These are phyloP conservation scores for Zosterops pallidus DNA, from an alignment of 2,113 vertebrate genomes.

Conservation along the genomic window DNA sequence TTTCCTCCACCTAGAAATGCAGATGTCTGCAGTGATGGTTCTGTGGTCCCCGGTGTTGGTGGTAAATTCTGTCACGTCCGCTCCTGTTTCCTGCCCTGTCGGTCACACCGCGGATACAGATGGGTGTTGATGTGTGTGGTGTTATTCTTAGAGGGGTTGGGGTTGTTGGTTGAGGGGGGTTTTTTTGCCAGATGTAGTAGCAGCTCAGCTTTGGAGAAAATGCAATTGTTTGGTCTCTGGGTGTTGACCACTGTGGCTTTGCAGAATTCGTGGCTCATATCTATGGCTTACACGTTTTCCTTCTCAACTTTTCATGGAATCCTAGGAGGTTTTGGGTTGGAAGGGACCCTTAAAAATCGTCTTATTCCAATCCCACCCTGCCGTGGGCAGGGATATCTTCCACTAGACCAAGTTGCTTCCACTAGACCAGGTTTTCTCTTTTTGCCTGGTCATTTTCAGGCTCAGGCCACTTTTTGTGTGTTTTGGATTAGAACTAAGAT, in stretches of 20 bases:
- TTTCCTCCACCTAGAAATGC: neutral
- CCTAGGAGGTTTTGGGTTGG: neutral
- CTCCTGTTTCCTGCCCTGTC: neutral
- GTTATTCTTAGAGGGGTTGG: neutral
- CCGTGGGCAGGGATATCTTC: neutral
- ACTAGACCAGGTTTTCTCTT: neutral
- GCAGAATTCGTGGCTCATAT: accelerated
- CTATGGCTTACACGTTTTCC: neutral
- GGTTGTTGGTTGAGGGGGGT: neutral
- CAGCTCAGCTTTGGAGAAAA: neutral
- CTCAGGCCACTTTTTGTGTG: neutral
- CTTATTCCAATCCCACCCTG: neutral
- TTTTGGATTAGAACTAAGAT: neutral
- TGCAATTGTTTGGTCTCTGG: neutral
- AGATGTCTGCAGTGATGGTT: neutral
- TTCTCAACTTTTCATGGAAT: neutral
- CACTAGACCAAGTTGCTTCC: neutral
- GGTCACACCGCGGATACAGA: neutral
- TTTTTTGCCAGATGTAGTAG: neutral
- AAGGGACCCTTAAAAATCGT: neutral
- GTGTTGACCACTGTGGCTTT: neutral
- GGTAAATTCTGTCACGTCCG: neutral
- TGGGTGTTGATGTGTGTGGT: neutral
- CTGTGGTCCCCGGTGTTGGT: neutral
- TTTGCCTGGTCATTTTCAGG: neutral